A percentile compares a stretch with the other conserved stretches of the same genome.
These are phyloP conservation scores for Toxostoma redivivum DNA, from an alignment of 2,113 vertebrate species.

Conservation along the genomic window DNA sequence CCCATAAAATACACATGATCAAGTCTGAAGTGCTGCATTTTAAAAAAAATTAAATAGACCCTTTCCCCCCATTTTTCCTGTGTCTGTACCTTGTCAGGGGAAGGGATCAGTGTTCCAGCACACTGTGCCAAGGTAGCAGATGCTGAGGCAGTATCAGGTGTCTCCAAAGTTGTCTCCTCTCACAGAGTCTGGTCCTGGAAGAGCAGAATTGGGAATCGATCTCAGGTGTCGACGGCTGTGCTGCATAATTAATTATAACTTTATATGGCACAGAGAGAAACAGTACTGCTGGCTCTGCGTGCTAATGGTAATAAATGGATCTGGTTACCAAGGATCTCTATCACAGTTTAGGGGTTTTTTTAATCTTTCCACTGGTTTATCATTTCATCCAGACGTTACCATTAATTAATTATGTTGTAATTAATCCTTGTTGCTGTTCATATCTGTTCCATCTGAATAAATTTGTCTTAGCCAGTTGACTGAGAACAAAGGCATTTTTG, in stretches of 20 bases:
- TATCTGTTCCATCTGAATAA: not conserved
- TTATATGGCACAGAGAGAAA: not conserved
- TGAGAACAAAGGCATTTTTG: not conserved
- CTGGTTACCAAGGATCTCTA: not conserved
- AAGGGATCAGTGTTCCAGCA: not conserved
- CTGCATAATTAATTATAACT: constrained; percentile 55
- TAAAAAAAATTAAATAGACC: not conserved
- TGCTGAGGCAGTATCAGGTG: not conserved
- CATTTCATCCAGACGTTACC: constrained; percentile 41
- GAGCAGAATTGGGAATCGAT: not conserved
- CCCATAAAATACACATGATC: not conserved
- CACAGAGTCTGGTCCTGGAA: not conserved
- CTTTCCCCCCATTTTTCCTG: rapidly evolving
- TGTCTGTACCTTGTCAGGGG: rapidly evolving
- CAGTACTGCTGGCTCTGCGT: not conserved
- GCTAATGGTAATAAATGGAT: not conserved
- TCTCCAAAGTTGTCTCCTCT: not conserved
- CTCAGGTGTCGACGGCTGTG: not conserved
- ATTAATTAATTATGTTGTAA: constrained; percentile 44
- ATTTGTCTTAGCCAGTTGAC: not conserved
- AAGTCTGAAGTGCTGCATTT: not conserved
- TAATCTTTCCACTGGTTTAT: constrained; percentile 25
- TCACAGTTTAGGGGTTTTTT: not conserved
- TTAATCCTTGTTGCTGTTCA: not conserved
- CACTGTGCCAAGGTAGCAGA: not conserved